Evolutionary conservation across 2,888 invertebrate genomes (phyloP), one percentile per base, ranked within the genome.

Genomic region (Bhutanitis thaidina): DNA sequence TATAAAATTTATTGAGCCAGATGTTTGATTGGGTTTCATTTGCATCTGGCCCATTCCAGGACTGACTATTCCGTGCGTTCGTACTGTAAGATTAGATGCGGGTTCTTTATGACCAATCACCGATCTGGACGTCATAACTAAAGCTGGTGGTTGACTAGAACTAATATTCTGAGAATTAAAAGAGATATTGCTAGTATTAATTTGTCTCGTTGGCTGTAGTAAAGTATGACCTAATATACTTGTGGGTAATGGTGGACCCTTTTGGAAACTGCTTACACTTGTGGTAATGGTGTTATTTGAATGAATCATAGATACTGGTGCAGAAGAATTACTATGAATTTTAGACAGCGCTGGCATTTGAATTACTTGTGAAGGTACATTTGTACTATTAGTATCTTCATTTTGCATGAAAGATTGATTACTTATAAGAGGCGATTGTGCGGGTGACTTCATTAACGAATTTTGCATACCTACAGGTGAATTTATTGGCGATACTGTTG

Each of bases 281-380:
- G 82, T 86, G 1, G 84, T 81, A 15, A 80, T 80, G 10, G 83
- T 79, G 49, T 75, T 77, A 57, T 64, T 81, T 1, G 83, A 77
- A 59, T 90, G 88, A 49, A 88, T 77, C 29, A 88, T 77, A 8
- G 82, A 69, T 7, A 76, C 65, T 1, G 78, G 66, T 3, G 70
- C 64, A 1, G 80, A 68, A 15, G 73, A 71, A 51, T 68, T 74
- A 56, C 68, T 79, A 53, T 84, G 86, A 57, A 90, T 88, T 70
- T 89, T 88, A 1, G 89, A 86, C 15, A 90, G 67, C 20, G 88
- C 87, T 38, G 89, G 90, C 90, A 90, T 90, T 74, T 90, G 90
- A 47, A 89, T 84, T 16, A 86, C 75, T 72, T 86, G 90, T n/a
- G 87, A 81, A 2, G 79, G 57, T 3, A 77, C 63, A 0, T 74